phyloP scores from a whole-genome alignment of 2,888 invertebrate genomes.

The Athalia rosae region DNA sequence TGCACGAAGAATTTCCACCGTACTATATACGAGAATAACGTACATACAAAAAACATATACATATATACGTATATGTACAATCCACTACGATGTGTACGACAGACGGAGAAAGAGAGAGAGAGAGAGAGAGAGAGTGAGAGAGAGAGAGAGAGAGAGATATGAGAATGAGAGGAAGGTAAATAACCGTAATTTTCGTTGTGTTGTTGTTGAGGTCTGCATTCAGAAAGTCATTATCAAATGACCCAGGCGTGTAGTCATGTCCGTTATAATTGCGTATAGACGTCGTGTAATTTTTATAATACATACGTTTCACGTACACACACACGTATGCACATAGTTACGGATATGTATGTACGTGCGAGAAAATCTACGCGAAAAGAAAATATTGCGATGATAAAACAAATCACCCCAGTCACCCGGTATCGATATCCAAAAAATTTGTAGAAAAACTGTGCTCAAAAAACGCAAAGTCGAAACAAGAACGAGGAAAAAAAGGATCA shows the following conservation, averaged over 20 bases:
- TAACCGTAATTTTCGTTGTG: slow-evolving; percentile 65
- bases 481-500: too few relatives aligned
- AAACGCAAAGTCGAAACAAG: too few relatives aligned
- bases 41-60: neutral
- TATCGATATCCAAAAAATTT: too few relatives aligned
- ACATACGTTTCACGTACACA: neutral
- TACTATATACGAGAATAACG: neutral
- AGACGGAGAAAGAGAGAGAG: neutral
- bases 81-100: neutral
- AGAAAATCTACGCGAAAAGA: too few relatives aligned
- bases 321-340: neutral
- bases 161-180: slow-evolving; percentile 54
- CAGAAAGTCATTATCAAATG: slow-evolving; percentile 69
- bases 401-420: too few relatives aligned
- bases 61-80: neutral
- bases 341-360: too few relatives aligned
- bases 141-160: neutral
- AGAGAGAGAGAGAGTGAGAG: neutral
- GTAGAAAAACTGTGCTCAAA: too few relatives aligned
- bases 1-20: too few relatives aligned
- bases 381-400: too few relatives aligned
- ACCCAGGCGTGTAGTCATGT: slow-evolving; percentile 54
- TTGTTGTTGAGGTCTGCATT: slow-evolving; percentile 64
- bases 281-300: slow-evolving; percentile 50
- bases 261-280: slow-evolving; percentile 64